Evolutionary conservation across 1,140 invertebrate genomes (phyloP).

Genomic region (Scaptomyza montana): DNA sequence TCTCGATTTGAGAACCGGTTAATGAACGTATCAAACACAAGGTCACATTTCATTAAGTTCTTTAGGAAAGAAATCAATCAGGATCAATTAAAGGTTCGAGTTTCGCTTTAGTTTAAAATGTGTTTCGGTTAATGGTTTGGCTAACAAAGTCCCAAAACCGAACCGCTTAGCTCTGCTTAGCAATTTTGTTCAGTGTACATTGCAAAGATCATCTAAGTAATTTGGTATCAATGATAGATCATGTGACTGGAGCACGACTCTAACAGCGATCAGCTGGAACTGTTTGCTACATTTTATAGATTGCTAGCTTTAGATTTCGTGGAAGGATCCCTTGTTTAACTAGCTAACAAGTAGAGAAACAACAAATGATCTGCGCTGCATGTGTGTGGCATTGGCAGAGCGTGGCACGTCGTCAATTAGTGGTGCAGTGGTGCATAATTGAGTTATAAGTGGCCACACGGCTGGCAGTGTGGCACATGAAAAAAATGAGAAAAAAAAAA

Average conservation of each 20-base stretch:
- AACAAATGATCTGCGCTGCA: not conserved
- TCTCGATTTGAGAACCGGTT: too few relatives aligned
- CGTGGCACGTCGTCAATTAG: constrained; percentile 33
- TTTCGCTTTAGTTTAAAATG: too few relatives aligned
- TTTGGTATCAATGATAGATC: constrained; percentile 51
- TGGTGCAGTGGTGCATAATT: constrained; percentile 52
- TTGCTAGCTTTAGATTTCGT: constrained; percentile 24
- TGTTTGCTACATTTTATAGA: constrained; percentile 19
- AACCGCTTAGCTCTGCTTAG: too few relatives aligned
- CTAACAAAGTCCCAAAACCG: too few relatives aligned
- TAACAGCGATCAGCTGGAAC: constrained; percentile 22
- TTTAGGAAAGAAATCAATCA: too few relatives aligned
- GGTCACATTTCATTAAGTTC: too few relatives aligned
- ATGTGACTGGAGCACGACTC: constrained; percentile 41
- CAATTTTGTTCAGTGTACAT: constrained; percentile 19
- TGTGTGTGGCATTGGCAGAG: constrained; percentile 25
- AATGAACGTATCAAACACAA: too few relatives aligned
- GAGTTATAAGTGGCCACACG: constrained; percentile 64
- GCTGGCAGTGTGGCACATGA: constrained; percentile 12
- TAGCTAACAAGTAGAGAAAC: not conserved
- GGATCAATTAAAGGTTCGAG: too few relatives aligned
- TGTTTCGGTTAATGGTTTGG: too few relatives aligned
- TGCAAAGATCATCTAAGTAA: constrained; percentile 34
- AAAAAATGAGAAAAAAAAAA: constrained; percentile 5
- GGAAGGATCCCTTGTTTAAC: constrained; percentile 27